phyloP scores from a whole-genome alignment of 2,113 vertebrate genomes.

The Scytalopus superciliaris region DNA sequence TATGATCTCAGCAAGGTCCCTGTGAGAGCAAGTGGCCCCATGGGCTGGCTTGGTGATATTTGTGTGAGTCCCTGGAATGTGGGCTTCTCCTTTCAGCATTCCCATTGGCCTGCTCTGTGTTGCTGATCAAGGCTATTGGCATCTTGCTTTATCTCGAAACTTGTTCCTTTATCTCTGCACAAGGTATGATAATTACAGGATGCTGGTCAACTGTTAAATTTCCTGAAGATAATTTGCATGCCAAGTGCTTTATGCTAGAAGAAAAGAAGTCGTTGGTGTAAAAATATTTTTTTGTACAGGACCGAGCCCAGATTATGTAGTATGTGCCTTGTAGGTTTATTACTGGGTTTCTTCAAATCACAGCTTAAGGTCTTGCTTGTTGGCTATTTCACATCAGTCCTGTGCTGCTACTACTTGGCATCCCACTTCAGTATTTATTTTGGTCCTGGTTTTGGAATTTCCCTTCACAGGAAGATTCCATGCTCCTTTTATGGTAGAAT shows the following conservation, averaged over 20 bases:
- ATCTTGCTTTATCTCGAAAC: not conserved
- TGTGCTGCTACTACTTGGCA: conserved; percentile 33
- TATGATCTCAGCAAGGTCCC: not conserved
- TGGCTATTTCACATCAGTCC: conserved; percentile 3
- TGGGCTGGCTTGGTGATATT: not conserved
- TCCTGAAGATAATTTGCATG: not conserved
- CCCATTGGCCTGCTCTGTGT: not conserved
- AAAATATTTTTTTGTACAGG: not conserved
- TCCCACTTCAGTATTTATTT: conserved; percentile 46
- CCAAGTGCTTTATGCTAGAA: not conserved
- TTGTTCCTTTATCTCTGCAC: not conserved
- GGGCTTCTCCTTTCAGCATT: not conserved
- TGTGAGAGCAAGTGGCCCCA: not conserved
- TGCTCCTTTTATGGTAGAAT: conserved; percentile 23
- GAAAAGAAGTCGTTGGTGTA: not conserved
- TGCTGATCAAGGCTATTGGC: not conserved
- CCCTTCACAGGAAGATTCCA: conserved; percentile 31
- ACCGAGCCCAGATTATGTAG: not conserved
- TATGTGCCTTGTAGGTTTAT: not conserved
- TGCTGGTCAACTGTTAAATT: not conserved
- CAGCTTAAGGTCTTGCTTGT: not conserved
- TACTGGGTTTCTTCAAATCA: not conserved
- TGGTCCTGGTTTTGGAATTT: conserved; percentile 60
- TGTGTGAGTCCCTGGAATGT: not conserved
- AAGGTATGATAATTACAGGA: not conserved